Conservation (phyloP, 2,888 invertebrate species). For the Eristalinus aeneus region DNA sequence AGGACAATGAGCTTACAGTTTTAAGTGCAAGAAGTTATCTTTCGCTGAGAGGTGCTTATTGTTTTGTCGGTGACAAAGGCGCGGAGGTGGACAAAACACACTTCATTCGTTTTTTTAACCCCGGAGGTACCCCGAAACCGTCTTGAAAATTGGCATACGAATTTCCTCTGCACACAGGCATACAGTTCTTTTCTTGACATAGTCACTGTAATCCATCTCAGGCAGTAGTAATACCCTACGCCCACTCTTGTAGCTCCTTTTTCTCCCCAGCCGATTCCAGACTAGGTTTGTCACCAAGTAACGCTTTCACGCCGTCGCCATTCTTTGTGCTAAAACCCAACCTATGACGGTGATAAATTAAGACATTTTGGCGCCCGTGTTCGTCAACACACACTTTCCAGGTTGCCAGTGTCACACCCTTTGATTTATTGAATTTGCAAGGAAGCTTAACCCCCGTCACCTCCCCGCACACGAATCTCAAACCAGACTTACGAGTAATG, state of each 20-base stretch:
- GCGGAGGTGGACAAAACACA: no score
- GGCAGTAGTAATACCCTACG: not conserved
- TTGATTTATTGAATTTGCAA: conserved; percentile 58
- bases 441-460: not conserved
- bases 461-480: not conserved
- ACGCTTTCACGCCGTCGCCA: conserved; percentile 7
- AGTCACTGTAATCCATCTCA: not conserved
- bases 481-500: not conserved
- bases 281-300: conserved; percentile 18
- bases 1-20: not conserved
- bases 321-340: conserved; percentile 19
- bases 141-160: no score
- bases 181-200: no score
- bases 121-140: no score
- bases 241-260: not conserved
- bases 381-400: conserved; percentile 38
- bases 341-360: conserved; percentile 53
- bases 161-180: no score
- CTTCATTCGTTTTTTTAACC: no score
- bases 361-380: conserved; percentile 50
- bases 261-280: not conserved
- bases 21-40: not conserved
- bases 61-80: no score
- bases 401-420: conserved; percentile 26
- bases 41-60: not conserved